A percentile compares a stretch with the other conserved stretches of the same genome.
phyloP scores from a whole-genome alignment of 2,888 invertebrate species.

The Drosophila subquinaria region DNA sequence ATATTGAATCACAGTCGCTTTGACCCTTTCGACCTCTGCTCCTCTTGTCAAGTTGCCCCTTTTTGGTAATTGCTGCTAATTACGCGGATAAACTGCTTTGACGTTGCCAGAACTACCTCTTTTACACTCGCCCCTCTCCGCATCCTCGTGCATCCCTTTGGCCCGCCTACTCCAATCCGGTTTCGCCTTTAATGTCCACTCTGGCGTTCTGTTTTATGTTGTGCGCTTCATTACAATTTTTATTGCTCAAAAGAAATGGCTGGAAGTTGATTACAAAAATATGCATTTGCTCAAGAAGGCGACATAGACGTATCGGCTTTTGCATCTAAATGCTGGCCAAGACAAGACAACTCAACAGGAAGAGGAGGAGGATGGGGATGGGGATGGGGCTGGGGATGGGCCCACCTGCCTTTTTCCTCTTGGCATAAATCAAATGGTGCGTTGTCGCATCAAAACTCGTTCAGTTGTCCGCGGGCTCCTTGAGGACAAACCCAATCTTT shows the following conservation, averaged over 20 bases:
- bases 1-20: constrained; percentile 45
- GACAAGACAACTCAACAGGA: constrained; percentile 7
- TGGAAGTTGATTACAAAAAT: constrained; percentile 60
- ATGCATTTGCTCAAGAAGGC: constrained; percentile 29
- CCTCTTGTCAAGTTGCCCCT: constrained; percentile 1
- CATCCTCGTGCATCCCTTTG: neutral
- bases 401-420: constrained; percentile 48
- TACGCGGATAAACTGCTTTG: constrained; percentile 74
- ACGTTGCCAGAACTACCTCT: constrained; percentile 30
- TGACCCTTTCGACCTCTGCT: constrained; percentile 18
- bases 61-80: constrained; percentile 73
- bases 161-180: constrained; percentile 29
- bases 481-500: constrained; percentile 3
- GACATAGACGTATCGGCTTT: constrained; percentile 18
- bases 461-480: constrained; percentile 37
- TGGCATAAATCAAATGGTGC: constrained; percentile 71
- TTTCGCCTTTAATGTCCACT: constrained; percentile 54
- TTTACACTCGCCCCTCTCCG: neutral
- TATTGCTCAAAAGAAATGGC: constrained; percentile 65
- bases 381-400: constrained; percentile 10
- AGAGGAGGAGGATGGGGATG: neutral
- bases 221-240: constrained; percentile 75
- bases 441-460: constrained; percentile 68
- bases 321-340: constrained; percentile 39
- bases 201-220: constrained; percentile 68